These are phyloP conservation scores for Bimastos eiseni DNA, from an alignment of 2,888 invertebrate species.

Conservation along the genomic window DNA sequence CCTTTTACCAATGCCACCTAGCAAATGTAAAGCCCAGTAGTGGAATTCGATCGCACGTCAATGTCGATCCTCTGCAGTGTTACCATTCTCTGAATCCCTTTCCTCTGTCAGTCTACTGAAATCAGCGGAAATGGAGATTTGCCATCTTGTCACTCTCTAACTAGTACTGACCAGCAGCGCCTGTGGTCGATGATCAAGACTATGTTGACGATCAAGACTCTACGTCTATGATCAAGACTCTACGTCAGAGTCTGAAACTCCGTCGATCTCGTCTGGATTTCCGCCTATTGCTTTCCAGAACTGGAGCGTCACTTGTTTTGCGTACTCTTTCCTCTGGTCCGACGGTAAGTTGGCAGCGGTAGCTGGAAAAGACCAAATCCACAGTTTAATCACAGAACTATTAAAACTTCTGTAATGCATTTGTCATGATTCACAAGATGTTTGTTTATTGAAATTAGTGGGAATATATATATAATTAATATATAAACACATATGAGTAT, in stretches of 20 bases:
- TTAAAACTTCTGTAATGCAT: neutral
- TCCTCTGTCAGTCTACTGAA: too few relatives aligned
- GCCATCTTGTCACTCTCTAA: neutral
- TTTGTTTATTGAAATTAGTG: too few relatives aligned
- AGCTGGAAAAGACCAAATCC: constrained; percentile 50
- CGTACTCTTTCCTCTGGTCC: constrained; percentile 72
- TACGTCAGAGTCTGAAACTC: constrained; percentile 45
- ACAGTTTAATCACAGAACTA: neutral
- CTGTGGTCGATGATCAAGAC: neutral
- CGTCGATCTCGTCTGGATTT: constrained; percentile 69
- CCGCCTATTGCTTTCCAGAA: constrained; percentile 78
- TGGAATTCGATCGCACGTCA: too few relatives aligned
- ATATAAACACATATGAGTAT: too few relatives aligned
- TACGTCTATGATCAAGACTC: neutral
- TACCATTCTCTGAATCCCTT: too few relatives aligned
- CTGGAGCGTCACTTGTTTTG: constrained; percentile 74
- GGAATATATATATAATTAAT: too few relatives aligned
- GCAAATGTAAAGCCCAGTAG: too few relatives aligned
- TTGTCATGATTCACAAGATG: neutral
- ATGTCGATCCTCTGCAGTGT: too few relatives aligned
- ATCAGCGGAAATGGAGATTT: neutral
- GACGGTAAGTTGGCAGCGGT: constrained; percentile 69
- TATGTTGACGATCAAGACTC: too few relatives aligned
- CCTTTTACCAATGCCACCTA: too few relatives aligned
- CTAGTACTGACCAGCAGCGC: too few relatives aligned